Evolutionary conservation across 2,797 vertebrate genomes (phyloP).

Genomic region (Sphenodon punctatus): DNA sequence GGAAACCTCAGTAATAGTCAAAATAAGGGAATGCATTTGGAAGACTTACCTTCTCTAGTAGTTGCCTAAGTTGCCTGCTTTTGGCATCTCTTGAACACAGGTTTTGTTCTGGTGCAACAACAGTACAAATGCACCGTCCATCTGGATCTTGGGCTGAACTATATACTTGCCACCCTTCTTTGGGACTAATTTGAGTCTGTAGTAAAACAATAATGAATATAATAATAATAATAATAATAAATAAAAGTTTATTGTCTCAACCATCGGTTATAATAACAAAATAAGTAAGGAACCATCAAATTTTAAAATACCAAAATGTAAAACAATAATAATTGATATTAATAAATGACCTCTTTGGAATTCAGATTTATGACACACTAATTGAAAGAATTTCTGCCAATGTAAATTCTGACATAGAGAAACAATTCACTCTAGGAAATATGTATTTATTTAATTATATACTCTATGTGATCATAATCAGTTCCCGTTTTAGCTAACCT

Average conservation of each 20-base stretch:
- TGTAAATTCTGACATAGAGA: background rate
- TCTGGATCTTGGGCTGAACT: conserved; percentile 97
- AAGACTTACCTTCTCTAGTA: conserved; percentile 92
- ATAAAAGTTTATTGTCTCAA: too few species aligned
- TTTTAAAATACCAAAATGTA: too few species aligned
- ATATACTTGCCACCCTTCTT: conserved; percentile 98
- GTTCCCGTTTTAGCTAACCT: background rate
- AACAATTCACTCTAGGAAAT: background rate
- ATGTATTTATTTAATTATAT: background rate
- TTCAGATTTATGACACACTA: background rate
- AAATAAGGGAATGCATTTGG: background rate
- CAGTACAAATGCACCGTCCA: conserved; percentile 96
- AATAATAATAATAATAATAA: conserved; percentile 2
- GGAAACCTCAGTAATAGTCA: background rate
- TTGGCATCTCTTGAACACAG: conserved; percentile 97
- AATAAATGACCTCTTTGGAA: background rate
- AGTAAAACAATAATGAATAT: conserved; percentile 28
- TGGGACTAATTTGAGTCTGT: conserved; percentile 93
- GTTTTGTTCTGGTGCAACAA: conserved; percentile 96
- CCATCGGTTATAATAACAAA: too few species aligned
- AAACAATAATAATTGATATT: background rate
- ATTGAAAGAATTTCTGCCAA: background rate
- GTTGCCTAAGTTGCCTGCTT: conserved; percentile 93
- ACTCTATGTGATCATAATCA: background rate
- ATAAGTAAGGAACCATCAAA: too few species aligned